Conservation (phyloP, 2,797 vertebrate species). For the Scyliorhinus canicula region DNA sequence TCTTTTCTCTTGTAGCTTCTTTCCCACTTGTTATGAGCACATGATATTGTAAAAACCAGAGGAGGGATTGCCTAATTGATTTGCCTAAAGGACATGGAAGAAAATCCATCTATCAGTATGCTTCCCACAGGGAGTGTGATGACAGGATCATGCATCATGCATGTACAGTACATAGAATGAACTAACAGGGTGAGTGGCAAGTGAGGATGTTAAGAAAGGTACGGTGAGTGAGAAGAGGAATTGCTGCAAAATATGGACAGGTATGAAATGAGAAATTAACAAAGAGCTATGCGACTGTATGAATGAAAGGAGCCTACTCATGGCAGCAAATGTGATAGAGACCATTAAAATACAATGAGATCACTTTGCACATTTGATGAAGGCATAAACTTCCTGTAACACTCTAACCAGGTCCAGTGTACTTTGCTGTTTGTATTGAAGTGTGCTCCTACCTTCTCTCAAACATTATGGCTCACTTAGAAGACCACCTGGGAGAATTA, state of each 20-base stretch:
- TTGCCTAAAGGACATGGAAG: conserved; percentile 25
- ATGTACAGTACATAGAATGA: neutral
- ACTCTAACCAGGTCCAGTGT: neutral
- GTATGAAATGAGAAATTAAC: conserved; percentile 24
- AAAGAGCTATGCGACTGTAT: neutral
- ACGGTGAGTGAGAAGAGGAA: neutral
- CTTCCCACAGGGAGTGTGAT: neutral
- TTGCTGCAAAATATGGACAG: neutral
- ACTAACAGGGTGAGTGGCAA: neutral
- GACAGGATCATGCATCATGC: conserved; percentile 21
- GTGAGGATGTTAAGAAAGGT: neutral
- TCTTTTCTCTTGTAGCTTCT: neutral
- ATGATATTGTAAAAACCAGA: neutral
- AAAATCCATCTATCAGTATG: neutral
- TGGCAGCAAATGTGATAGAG: neutral
- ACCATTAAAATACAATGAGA: neutral
- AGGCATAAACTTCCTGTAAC: neutral
- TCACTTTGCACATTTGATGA: neutral
- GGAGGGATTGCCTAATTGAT: conserved; percentile 27
- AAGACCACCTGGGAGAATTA: neutral
- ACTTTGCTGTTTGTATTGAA: neutral
- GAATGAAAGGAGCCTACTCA: neutral
- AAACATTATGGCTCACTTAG: neutral
- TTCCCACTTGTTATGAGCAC: neutral
- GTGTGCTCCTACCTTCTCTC: neutral